Evolutionary conservation across 2,797 vertebrate genomes (phyloP).

Genomic region (Pseudochaenichthys georgianus): DNA sequence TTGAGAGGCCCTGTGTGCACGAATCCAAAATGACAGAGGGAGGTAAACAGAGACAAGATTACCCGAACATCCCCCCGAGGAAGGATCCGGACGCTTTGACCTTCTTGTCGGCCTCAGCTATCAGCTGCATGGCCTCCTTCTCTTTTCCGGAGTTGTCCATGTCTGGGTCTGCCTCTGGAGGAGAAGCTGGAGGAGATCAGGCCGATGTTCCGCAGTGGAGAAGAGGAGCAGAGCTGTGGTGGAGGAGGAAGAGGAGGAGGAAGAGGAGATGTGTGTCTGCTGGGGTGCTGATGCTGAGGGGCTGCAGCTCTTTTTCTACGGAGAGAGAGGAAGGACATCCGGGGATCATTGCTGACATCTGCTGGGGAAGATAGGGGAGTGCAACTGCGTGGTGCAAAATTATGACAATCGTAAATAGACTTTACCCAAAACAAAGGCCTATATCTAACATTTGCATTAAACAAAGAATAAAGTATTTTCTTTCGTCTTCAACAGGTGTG

Average conservation of each 20-base stretch:
- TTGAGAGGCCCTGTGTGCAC: constrained; percentile 30
- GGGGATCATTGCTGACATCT: constrained; percentile 18
- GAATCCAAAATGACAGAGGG: constrained; percentile 15
- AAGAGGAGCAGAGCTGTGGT: constrained; percentile 7
- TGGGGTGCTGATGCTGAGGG: constrained; percentile 69
- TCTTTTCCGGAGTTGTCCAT: constrained; percentile 97
- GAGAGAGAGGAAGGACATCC: neutral
- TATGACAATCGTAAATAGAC: too few species aligned
- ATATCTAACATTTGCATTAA: too few species aligned
- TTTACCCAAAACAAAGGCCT: too few species aligned
- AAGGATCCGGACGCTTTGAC: constrained; percentile 97
- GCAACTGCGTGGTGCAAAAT: neutral
- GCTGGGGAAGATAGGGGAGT: neutral
- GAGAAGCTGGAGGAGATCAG: constrained; percentile 35
- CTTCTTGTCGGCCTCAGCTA: constrained; percentile 97
- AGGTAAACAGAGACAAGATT: constrained; percentile 60
- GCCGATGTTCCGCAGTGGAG: constrained; percentile 66
- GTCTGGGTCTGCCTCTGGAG: constrained; percentile 40
- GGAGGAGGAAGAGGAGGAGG: constrained; percentile 28
- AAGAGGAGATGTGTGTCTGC: constrained; percentile 15
- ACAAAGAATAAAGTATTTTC: too few species aligned
- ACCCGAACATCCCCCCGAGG: constrained; percentile 96
- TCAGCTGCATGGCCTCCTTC: constrained; percentile 96
- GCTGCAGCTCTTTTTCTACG: constrained; percentile 64
- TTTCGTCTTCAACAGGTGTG: too few species aligned